Base-by-base conservation (phyloP, 2,113 vertebrate species). In the Semicossyphus pulcher region DNA sequence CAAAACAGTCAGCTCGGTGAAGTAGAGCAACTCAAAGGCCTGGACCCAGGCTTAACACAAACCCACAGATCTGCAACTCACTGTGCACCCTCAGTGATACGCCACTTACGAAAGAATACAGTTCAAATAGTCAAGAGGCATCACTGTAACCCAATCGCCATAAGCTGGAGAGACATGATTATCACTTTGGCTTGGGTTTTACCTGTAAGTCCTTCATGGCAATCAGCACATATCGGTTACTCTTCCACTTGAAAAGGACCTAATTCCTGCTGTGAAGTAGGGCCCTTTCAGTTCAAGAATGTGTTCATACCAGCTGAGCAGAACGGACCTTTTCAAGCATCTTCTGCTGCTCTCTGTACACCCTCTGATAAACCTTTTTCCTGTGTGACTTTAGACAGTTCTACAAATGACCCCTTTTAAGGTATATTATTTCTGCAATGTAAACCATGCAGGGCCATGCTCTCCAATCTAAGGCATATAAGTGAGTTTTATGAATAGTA, bases 111-210 rank as follows among this genome's bases (percentile, higher is more conserved):
- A 51, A 42, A 32, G 1, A 71, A 74, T 16, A 20, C 20, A 26
- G 16, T 28, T 49, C 21, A 72, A 63, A 44, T n/a, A 41, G 37
- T 67, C 31, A 59, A 60, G 39, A 83, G 42, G 49, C 9, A 34
- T 45, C n/a, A n/a, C 5, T 44, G 26, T 37, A 49, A 66, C 16
- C 53, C 28, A 28, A 62, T 25, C n/a, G 9, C 37, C 31, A 29
- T 28, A 10, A 32, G 10, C 29, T 61, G 10, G 6, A 78, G 14
- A 64, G 21, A 15, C 25, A 31, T 20, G 2, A 45, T 54, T 32
- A 26, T 41, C 1, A 41, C 4, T 34, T 44, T 44, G 44, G 18
- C 28, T 42, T n/a, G 4, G 20, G 3, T 45, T 60, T 54, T 48
- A 32, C 8, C 5, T 60, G 6, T 16, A 21, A 42, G 26, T 49